Evolutionary conservation across 2,113 vertebrate species (phyloP), one percentile per base, ranked within the genome.

Genomic region (Tamias sibiricus): DNA sequence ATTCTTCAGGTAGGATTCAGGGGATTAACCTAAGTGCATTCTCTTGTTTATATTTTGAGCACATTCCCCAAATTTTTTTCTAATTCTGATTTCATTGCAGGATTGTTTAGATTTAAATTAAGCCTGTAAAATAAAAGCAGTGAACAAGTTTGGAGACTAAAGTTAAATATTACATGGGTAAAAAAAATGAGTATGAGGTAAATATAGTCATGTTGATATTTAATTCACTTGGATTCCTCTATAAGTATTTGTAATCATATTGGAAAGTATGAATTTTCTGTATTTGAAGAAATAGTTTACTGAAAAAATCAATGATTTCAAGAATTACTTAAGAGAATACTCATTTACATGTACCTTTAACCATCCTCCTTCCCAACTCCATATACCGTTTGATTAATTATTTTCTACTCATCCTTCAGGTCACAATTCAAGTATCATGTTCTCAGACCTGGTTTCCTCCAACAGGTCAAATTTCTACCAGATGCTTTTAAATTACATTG

Each of bases 91-190:
- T 95, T 91, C 37, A 91, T 19, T 89, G 28, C 5, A 40, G 30
- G 90, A 81, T 22, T 80, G 47, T 90, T 90, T 47, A 79, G 30
- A 92, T 72, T 74, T 77, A 59, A 90, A 95, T 54, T 83, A 42
- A 96, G 12, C 0, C 47, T 75, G 0, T 76, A 71, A 81, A 83
- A 19, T 82, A 91, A 80, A 71, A 84, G 54, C 3, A 57, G 64
- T n/a, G 42, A 91, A 96, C 16, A 88, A 80, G 59, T 4, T 80
- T 87, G 40, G 44, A 8, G 49, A 84, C 37, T 42, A 82, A 71
- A 90, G 44, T 59, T 87, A 90, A 86, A 74, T 87, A 80, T 87
- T 74, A 74, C 6, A 40, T 12, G 85, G 10, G 24, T 22, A 91
- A 69, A 68, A 62, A 80, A 93, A 93, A 42, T 68, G 42, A 92